These are phyloP conservation scores for Hormaphis cornu DNA, from an alignment of 1,140 invertebrate genomes.

Conservation along the genomic window DNA sequence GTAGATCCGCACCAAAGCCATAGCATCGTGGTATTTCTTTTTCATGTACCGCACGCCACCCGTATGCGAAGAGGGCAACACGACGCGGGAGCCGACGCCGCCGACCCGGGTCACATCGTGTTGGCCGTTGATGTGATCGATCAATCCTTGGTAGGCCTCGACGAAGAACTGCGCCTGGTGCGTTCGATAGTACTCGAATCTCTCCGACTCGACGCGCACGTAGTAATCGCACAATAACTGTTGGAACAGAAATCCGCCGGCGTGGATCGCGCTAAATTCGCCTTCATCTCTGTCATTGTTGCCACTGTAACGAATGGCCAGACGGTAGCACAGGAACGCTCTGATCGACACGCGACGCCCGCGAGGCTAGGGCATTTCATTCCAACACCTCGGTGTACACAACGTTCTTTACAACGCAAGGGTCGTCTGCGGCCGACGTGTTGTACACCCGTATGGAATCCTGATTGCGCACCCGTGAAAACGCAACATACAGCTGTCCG, in stretches of 20 bases:
- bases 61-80: conserved; percentile 44
- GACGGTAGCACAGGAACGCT: neutral
- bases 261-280: neutral
- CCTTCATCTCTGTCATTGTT: too few species aligned
- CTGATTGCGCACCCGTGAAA: neutral
- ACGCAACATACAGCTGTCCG: conserved; percentile 40
- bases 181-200: neutral
- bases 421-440: too few species aligned
- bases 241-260: conserved; percentile 38
- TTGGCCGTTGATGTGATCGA: neutral
- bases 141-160: conserved; percentile 39
- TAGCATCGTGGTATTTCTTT: conserved; percentile 39
- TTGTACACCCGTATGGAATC: too few species aligned
- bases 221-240: neutral
- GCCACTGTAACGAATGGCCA: neutral
- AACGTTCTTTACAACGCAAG: too few species aligned
- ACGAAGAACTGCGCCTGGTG: conserved; percentile 41
- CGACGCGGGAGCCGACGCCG: conserved; percentile 36
- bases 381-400: too few species aligned
- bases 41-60: conserved; percentile 44
- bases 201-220: neutral
- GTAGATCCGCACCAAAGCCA: conserved; percentile 21
- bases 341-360: too few species aligned
- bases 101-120: neutral
- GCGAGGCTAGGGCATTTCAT: too few species aligned